Conservation (phyloP, 2,888 invertebrate species). For the Morpho deidamia region DNA sequence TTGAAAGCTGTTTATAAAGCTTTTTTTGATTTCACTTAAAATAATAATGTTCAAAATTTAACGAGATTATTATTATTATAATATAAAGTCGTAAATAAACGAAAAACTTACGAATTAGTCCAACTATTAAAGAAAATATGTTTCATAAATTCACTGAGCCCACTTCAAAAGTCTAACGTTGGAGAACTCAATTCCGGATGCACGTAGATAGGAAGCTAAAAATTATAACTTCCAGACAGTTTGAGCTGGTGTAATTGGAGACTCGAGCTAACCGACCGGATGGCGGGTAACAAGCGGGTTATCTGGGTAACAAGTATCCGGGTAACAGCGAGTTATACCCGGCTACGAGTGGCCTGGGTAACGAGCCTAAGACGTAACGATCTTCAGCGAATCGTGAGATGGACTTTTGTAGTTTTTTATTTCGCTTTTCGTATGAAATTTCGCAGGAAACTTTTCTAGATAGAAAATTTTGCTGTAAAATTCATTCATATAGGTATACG, state of each 20-base stretch:
- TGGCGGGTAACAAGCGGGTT: conserved; percentile 59
- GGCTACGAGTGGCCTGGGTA: conserved; percentile 32
- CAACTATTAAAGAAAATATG: too few species aligned
- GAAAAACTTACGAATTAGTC: too few species aligned
- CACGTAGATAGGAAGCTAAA: conserved; percentile 22
- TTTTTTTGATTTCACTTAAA: too few species aligned
- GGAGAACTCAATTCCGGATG: conserved; percentile 10
- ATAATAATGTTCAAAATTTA: too few species aligned
- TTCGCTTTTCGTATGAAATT: conserved; percentile 9
- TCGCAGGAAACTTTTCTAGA: background rate
- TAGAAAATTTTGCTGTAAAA: background rate
- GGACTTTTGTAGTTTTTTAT: conserved; percentile 20
- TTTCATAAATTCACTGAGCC: background rate
- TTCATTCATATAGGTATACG: too few species aligned
- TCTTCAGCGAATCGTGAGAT: conserved; percentile 20
- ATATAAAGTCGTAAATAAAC: too few species aligned
- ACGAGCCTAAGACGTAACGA: conserved; percentile 39
- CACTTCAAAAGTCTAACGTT: conserved; percentile 4
- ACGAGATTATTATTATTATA: too few species aligned
- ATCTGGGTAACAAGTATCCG: conserved; percentile 44
- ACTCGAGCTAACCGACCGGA: conserved; percentile 67
- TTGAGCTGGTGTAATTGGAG: conserved; percentile 71
- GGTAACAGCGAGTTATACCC: conserved; percentile 27
- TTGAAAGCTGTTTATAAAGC: too few species aligned
- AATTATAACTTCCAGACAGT: conserved; percentile 55